Evolutionary conservation across 2,113 vertebrate species (phyloP).

Genomic region (Pteropus alecto): DNA sequence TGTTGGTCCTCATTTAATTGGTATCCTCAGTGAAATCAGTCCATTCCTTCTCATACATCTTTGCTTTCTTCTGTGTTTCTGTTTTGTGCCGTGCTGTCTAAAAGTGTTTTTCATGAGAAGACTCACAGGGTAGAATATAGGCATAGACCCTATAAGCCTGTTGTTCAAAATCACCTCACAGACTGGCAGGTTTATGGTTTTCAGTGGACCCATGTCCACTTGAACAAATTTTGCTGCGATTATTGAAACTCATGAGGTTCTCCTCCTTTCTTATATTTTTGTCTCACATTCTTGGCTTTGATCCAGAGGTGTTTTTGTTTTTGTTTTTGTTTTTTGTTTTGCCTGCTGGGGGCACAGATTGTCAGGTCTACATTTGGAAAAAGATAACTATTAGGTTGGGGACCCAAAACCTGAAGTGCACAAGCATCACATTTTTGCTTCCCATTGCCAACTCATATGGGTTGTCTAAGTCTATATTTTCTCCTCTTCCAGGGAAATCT

Average conservation of each 20-base stretch:
- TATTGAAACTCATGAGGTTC: background rate
- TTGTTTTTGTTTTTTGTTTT: background rate
- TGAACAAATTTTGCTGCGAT: background rate
- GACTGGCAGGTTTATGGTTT: background rate
- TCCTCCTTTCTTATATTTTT: background rate
- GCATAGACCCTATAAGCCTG: background rate
- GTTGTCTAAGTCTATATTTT: background rate
- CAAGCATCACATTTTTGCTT: background rate
- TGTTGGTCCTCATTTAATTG: background rate
- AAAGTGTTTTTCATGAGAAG: background rate
- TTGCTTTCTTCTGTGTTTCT: background rate
- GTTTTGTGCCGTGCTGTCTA: background rate
- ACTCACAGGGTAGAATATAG: background rate
- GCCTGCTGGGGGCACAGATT: background rate
- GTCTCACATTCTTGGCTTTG: background rate
- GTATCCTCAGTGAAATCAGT: background rate
- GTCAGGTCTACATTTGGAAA: background rate
- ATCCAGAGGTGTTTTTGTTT: too few relatives aligned
- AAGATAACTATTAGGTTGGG: fast-evolving
- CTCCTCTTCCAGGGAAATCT: background rate
- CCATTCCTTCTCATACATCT: background rate
- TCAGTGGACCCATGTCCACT: fast-evolving
- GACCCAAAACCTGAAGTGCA: fast-evolving
- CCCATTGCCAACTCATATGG: fast-evolving
- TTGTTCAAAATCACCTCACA: background rate